These are phyloP conservation scores for Subanguina moxae DNA, from an alignment of 1,140 invertebrate genomes.

Conservation along the genomic window DNA sequence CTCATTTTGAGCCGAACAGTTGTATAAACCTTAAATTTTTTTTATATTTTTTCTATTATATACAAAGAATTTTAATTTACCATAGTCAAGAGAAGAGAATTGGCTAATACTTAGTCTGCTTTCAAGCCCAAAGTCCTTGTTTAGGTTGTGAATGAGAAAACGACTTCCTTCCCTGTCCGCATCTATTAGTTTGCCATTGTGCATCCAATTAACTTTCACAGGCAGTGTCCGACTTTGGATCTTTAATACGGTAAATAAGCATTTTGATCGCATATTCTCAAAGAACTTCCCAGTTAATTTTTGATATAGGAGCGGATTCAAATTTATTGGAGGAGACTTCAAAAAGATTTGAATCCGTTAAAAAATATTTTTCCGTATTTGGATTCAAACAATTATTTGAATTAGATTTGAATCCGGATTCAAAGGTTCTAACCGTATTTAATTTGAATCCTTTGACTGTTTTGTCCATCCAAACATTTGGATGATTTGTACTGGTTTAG, in stretches of 20 bases:
- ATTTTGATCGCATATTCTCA: too few species aligned
- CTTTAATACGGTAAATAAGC: neutral
- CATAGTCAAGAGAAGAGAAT: constrained; percentile 8
- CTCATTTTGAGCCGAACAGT: constrained; percentile 27
- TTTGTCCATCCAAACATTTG: too few species aligned
- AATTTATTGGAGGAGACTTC: too few species aligned
- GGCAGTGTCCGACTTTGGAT: constrained; percentile 14
- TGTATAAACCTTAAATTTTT: constrained; percentile 11
- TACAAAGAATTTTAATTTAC: neutral
- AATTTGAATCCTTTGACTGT: too few species aligned
- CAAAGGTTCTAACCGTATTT: too few species aligned
- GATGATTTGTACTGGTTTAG: too few species aligned
- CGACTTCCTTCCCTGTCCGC: constrained; percentile 2
- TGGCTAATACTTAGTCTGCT: neutral
- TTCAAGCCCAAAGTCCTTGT: neutral
- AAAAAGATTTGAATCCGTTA: too few species aligned
- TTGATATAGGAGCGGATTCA: too few species aligned
- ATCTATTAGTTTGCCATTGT: constrained; percentile 17
- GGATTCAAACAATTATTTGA: too few species aligned
- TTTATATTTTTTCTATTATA: constrained; percentile 1
- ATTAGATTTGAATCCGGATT: too few species aligned
- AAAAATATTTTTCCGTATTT: too few species aligned
- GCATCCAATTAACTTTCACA: constrained; percentile 20
- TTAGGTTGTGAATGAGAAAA: neutral
- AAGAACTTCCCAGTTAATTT: too few species aligned